Conservation (phyloP, 2,888 invertebrate species). For the Neria commutata region DNA sequence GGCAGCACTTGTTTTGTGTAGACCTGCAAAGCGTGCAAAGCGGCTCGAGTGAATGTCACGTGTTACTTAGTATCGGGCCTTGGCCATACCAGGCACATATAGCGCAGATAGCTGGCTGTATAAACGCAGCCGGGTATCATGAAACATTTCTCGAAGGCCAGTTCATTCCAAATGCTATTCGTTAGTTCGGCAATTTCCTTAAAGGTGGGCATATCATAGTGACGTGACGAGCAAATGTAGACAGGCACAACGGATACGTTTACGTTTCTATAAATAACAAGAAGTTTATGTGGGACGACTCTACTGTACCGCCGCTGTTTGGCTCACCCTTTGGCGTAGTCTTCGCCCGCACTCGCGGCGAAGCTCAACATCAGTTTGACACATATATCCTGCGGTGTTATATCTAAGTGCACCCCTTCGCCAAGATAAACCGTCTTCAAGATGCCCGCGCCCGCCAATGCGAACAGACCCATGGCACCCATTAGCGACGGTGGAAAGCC, state of each 20-base stretch:
- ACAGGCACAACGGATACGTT: slow-evolving; percentile 30
- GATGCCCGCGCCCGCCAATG: slow-evolving; percentile 44
- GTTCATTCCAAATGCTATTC: slow-evolving; percentile 32
- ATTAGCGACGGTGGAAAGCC: slow-evolving; percentile 46
- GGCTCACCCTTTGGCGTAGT: slow-evolving; percentile 36
- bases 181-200: slow-evolving; percentile 32
- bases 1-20: slow-evolving; percentile 47
- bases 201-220: slow-evolving; percentile 36
- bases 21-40: slow-evolving; percentile 29
- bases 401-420: slow-evolving; percentile 34
- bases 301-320: background rate
- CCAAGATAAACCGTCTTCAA: slow-evolving; percentile 41
- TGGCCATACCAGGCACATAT: slow-evolving; percentile 35
- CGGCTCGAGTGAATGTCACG: slow-evolving; percentile 15
- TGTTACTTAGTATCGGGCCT: slow-evolving; percentile 18
- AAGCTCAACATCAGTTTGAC: slow-evolving; percentile 43
- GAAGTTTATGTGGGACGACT: background rate
- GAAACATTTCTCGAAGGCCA: slow-evolving; percentile 37
- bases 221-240: slow-evolving; percentile 39
- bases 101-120: slow-evolving; percentile 36
- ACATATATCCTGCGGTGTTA: slow-evolving; percentile 46
- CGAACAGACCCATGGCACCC: slow-evolving; percentile 50
- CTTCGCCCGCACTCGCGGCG: slow-evolving; percentile 24
- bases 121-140: slow-evolving; percentile 39
- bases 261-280: slow-evolving; percentile 8